Base-by-base conservation (phyloP, 2,888 invertebrate species). In the Drosophila bunnanda region DNA sequence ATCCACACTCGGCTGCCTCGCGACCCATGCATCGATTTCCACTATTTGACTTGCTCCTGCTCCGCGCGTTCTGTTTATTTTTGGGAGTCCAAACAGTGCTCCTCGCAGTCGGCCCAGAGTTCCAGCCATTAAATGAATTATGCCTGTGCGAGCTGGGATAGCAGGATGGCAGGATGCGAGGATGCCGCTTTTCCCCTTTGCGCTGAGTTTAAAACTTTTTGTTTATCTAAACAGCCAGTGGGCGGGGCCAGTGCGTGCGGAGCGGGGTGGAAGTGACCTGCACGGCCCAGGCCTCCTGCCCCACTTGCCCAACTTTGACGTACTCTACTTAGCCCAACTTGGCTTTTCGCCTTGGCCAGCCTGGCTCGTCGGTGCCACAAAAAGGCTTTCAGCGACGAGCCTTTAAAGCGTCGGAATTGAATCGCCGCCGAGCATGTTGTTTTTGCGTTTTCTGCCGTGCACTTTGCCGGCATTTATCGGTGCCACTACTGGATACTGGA, bases 81-180 rank as follows among this genome's bases (percentile, higher is more conserved):
- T 60, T 17, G 58, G 38, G 22, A 52, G n/a, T 34, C 22, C 28
- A 38, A 38, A 43, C 58, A 66, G 3, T 28, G 44, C 25, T 28
- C 25, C n/a, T 28, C 62, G 28, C 53, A 66, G 71, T 78, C 78
- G 75, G 48, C 68, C 70, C 67, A 67, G 56, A 69, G 76, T 74
- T 64, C 75, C 78, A 79, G 64, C 70, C 77, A 76, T 80, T 85
- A 82, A 88, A 75, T 85, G 76, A 88, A 78, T 84, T 88, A 88
- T 39, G 39, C 22, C 57, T 20, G 22, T 36, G 57, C 36, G 50
- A 39, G 36, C 44, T 28, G 39, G 50, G 52, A 59, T 4, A 34
- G 2, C 20, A 22, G 20, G 12, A 36, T 36, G 20, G 5, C 17
- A 4, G 44, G 25, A 30, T 15, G 7, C 46, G 32, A n/a, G 43